Evolutionary conservation across 2,888 invertebrate genomes (phyloP).

Genomic region (Lucinisca nassula): DNA sequence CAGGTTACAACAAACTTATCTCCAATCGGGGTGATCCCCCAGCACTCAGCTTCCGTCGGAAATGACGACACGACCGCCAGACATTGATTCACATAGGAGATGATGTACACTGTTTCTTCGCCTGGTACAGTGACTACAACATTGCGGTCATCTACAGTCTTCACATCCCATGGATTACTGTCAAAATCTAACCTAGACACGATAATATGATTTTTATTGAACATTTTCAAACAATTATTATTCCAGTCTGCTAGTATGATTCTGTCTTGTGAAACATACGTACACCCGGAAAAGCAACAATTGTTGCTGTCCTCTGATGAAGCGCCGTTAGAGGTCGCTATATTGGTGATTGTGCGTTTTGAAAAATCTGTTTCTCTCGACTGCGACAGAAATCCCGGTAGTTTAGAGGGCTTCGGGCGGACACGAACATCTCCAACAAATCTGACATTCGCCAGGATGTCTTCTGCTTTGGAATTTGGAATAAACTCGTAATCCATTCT

Average conservation of each 20-base stretch:
- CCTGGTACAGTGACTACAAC: slow-evolving; percentile 62
- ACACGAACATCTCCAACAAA: slow-evolving; percentile 47
- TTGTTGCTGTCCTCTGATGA: slow-evolving; percentile 43
- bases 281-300: slow-evolving; percentile 61
- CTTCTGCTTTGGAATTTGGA: slow-evolving; percentile 50
- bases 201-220: slow-evolving; percentile 52
- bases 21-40: slow-evolving; percentile 53
- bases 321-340: slow-evolving; percentile 27
- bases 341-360: slow-evolving; percentile 25
- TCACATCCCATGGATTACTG: slow-evolving; percentile 67
- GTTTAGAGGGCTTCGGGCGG: slow-evolving; percentile 45
- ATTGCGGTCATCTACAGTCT: slow-evolving; percentile 46
- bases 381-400: slow-evolving; percentile 62
- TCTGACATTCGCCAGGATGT: slow-evolving; percentile 28
- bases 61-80: slow-evolving; percentile 46
- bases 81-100: slow-evolving; percentile 38
- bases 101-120: slow-evolving; percentile 47
- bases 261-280: slow-evolving; percentile 43
- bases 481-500: slow-evolving; percentile 62
- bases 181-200: slow-evolving; percentile 42
- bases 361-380: slow-evolving; percentile 48
- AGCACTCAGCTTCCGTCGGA: slow-evolving; percentile 61
- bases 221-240: slow-evolving; percentile 63
- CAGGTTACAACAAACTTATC: slow-evolving; percentile 60
- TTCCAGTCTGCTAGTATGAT: slow-evolving; percentile 68